These are phyloP conservation scores for Arctocebus calabarensis DNA, from an alignment of 2,797 vertebrate species.

Conservation along the genomic window DNA sequence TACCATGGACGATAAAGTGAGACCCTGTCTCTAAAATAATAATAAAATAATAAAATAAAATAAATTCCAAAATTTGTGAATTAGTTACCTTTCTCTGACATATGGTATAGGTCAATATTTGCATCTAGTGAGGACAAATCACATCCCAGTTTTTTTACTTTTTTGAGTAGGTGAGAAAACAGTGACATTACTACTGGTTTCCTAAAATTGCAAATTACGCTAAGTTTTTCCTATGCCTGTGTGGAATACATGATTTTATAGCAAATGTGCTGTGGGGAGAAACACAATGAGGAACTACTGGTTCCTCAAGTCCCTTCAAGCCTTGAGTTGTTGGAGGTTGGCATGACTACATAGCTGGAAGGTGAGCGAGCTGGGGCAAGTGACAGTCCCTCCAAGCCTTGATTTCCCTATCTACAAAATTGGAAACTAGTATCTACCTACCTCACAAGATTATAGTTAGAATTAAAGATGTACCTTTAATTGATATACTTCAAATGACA, in stretches of 20 bases:
- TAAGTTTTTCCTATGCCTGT: background rate
- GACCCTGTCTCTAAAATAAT: background rate
- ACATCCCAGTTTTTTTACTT: background rate
- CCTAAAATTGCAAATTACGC: background rate
- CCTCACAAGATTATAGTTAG: background rate
- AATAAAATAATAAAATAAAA: too few species aligned
- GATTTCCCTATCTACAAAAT: background rate
- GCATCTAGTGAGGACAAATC: slow-evolving; percentile 5
- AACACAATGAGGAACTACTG: background rate
- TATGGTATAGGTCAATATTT: background rate
- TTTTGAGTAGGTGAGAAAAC: background rate
- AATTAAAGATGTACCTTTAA: background rate
- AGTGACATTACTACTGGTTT: background rate
- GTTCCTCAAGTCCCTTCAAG: background rate
- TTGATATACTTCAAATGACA: background rate
- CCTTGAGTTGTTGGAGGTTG: background rate
- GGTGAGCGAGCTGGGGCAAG: background rate
- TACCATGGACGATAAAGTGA: background rate
- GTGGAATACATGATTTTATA: background rate
- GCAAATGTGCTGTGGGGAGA: background rate
- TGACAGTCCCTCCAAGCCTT: background rate
- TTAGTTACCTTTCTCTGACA: background rate
- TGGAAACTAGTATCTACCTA: background rate
- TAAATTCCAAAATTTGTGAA: background rate
- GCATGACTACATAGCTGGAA: background rate